Evolutionary conservation across 2,888 invertebrate species (phyloP).

Genomic region (Nebria salina): DNA sequence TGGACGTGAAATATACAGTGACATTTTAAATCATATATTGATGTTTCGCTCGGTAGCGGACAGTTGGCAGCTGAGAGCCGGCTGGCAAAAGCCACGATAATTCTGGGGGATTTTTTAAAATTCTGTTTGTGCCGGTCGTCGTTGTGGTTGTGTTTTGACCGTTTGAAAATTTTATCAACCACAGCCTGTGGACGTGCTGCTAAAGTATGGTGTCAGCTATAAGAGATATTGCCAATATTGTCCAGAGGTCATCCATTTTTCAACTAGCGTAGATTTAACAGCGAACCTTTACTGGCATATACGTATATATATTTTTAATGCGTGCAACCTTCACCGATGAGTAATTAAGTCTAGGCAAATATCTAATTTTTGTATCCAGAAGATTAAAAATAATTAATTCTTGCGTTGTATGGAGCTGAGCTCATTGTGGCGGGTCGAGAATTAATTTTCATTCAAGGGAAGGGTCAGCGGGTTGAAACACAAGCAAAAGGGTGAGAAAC

Average conservation of each 20-base stretch:
- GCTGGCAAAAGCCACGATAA: neutral
- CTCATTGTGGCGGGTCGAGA: neutral
- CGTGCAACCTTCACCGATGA: neutral
- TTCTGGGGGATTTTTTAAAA: neutral
- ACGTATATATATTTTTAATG: neutral
- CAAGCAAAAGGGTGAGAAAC: neutral
- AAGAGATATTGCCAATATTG: neutral
- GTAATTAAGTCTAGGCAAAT: neutral
- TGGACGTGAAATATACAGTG: constrained; percentile 28
- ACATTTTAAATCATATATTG: constrained; percentile 30
- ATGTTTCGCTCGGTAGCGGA: neutral
- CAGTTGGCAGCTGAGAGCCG: neutral
- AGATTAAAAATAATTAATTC: constrained; percentile 1
- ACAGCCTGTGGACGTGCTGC: neutral
- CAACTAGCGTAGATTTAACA: neutral
- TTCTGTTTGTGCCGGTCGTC: neutral
- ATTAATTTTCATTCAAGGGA: neutral
- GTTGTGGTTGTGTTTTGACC: neutral
- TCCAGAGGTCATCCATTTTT: neutral
- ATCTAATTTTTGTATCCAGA: neutral
- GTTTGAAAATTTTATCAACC: neutral
- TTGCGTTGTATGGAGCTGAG: neutral
- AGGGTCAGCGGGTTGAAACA: neutral
- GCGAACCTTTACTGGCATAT: neutral
- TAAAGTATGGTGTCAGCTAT: neutral